Evolutionary conservation across 2,888 invertebrate genomes (phyloP), one percentile per base, ranked within the genome.

Genomic region (Apocheima hispidaria): DNA sequence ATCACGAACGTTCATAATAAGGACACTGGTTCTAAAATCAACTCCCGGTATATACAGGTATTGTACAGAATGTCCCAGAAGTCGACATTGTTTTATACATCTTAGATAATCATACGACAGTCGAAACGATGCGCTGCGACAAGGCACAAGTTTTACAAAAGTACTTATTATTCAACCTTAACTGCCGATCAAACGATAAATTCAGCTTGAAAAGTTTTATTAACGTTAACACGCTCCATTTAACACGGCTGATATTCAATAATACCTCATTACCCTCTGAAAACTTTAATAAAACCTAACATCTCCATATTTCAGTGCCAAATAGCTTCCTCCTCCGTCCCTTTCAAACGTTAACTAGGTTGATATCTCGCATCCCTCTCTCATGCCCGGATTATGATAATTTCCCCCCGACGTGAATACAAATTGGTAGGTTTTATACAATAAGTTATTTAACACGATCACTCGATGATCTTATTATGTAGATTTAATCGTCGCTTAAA

Each of bases 371-470:
- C 61, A 20, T 81, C 81, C 61, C 77, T 60, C 50, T 81, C 71
- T 40, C 54, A 28, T 28, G 55, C 66, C 71, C 75, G 83, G 85
- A 87, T 87, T 88, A 89, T 88, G 86, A 85, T 88, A 88, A 89
- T 88, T 73, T 69, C 66, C 78, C 63, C 75, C 70, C 77, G 74
- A 71, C 73, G 78, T 81, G 90, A 88, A 90, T 91, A 91, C 83
- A 85, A 90, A 90, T 90, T 85, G 88, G 88, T 82, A 79, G 78
- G 81, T 90, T 88, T 89, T 89, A 87, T 90, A 86, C 87, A 84
- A 84, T 82, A 89, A 90, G 83, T 84, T 88, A 87, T 88, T 87
- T 85, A 87, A 84, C 82, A 83, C 78, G 75, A 74, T 74, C 72
- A 62, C 66, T 77, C 78, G 67, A 83, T 81, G 79, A 83, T 81